phyloP scores from a whole-genome alignment of 2,797 vertebrate species.

The Notamacropus eugenii region DNA sequence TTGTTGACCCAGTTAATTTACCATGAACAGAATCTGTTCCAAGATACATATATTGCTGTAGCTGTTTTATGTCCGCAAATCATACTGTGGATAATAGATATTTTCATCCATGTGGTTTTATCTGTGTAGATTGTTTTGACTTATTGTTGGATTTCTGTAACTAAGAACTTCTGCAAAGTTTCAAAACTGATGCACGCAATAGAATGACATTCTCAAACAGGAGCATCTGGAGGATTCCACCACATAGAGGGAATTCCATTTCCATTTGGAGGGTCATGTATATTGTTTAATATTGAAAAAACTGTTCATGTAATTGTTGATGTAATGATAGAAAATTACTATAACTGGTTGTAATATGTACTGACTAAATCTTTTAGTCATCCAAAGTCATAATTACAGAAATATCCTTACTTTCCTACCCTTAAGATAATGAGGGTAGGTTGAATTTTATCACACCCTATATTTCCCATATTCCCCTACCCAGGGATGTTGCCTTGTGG shows the following conservation, averaged over 20 bases:
- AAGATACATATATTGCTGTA: background rate
- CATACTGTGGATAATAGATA: background rate
- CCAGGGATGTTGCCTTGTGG: background rate
- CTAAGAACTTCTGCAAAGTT: background rate
- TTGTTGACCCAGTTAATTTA: background rate
- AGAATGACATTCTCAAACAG: background rate
- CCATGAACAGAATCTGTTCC: background rate
- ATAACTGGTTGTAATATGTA: background rate
- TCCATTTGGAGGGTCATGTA: background rate
- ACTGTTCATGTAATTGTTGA: background rate
- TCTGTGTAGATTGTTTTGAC: background rate
- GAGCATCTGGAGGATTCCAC: background rate
- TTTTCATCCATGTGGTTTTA: background rate
- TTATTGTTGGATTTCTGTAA: background rate
- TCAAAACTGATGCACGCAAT: background rate
- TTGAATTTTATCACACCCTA: background rate
- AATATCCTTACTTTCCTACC: background rate
- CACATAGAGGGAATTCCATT: background rate
- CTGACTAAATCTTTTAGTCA: background rate
- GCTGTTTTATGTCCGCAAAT: background rate
- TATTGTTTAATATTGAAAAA: background rate
- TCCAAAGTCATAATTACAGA: background rate
- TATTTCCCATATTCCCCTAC: background rate
- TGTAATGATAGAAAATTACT: background rate
- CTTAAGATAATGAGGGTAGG: background rate